Base-by-base conservation (phyloP, 1,140 invertebrate species). In the Bombyx mandarina region DNA sequence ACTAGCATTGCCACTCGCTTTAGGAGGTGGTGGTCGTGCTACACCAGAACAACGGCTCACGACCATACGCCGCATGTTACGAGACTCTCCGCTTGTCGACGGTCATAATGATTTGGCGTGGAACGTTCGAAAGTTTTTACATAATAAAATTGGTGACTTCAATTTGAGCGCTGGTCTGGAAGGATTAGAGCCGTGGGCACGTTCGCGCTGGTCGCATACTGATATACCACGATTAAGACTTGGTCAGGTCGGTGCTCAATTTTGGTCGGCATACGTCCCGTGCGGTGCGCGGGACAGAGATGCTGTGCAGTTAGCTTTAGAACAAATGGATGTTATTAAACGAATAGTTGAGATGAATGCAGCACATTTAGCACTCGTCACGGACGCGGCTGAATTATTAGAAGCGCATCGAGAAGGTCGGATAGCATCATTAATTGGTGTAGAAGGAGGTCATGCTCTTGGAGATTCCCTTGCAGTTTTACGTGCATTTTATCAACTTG, bases 81-180 rank as follows among this genome's bases (percentile, higher is more conserved):
- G 89, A 55, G 90, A 91, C 57, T 88, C 89, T 9, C 91, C 91
- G 7, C 82, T 92, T 8, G 88, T 90, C 42, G 91, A 92, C 83
- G 96, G 95, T 54, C 95, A 97, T 86, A 97, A 97, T 83, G 95
- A 97, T 86, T 90, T 97, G 73, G 93, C 96, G 47, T 96, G 93
- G 93, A 95, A 95, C 74, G 91, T 95, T 61, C 89, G 94, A 63
- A 93, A 93, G 73, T 94, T 94, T 79, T 91, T 94, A 59, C 92
- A 95, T 81, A 97, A 96, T 86, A 92, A 94, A 80, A 90, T 98
- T 51, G 91, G 92, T 50, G 90, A 91, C 58, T 91, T 96, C 45
- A 95, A 97, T 82, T 90, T 97, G 58, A 93, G 92, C 70, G 90
- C 91, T 54, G 92, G 95, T 71, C 89, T 97, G 44, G 91, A 91